A percentile compares a stretch with the other conserved stretches of the same genome.
Conservation (phyloP, 2,888 invertebrate genomes). For the Neelides folsomi region DNA sequence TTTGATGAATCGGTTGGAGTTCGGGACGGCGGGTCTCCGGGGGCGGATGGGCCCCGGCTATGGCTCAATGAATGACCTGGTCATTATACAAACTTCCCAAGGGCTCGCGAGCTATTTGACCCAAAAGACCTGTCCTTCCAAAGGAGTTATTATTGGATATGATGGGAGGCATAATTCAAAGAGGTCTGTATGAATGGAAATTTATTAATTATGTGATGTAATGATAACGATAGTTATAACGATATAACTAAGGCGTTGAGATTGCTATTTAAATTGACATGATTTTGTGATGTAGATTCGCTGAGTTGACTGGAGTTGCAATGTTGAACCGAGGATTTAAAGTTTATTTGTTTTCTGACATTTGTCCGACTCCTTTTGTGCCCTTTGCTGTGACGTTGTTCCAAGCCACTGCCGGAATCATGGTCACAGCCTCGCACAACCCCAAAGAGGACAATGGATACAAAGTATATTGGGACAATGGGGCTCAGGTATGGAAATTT, state of each 20-base stretch:
- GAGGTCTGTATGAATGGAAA: slow-evolving; percentile 56
- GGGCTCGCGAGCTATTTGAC: slow-evolving; percentile 61
- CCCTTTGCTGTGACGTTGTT: slow-evolving; percentile 66
- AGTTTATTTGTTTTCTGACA: slow-evolving; percentile 64
- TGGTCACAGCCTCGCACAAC: slow-evolving; percentile 93
- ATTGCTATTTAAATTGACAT: background rate
- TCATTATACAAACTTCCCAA: slow-evolving; percentile 81
- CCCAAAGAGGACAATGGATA: slow-evolving; percentile 94
- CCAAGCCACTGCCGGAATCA: slow-evolving; percentile 69
- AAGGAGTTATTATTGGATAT: slow-evolving; percentile 63
- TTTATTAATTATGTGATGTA: background rate
- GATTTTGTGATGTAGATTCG: slow-evolving; percentile 52
- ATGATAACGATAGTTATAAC: too few species aligned
- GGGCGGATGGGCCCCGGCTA: slow-evolving; percentile 88
- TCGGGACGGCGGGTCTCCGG: slow-evolving; percentile 88
- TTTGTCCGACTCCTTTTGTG: slow-evolving; percentile 86
- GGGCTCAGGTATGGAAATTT: slow-evolving; percentile 74
- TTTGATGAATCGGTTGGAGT: slow-evolving; percentile 58
- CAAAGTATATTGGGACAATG: slow-evolving; percentile 92
- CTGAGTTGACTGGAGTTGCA: slow-evolving; percentile 70
- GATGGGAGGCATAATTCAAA: slow-evolving; percentile 86
- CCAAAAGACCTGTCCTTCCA: slow-evolving; percentile 44
- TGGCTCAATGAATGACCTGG: slow-evolving; percentile 87
- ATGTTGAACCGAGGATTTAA: slow-evolving; percentile 60
- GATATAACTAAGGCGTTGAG: background rate